These are phyloP conservation scores for Illadopsis cleaveri DNA, from an alignment of 2,113 vertebrate species.

Conservation along the genomic window DNA sequence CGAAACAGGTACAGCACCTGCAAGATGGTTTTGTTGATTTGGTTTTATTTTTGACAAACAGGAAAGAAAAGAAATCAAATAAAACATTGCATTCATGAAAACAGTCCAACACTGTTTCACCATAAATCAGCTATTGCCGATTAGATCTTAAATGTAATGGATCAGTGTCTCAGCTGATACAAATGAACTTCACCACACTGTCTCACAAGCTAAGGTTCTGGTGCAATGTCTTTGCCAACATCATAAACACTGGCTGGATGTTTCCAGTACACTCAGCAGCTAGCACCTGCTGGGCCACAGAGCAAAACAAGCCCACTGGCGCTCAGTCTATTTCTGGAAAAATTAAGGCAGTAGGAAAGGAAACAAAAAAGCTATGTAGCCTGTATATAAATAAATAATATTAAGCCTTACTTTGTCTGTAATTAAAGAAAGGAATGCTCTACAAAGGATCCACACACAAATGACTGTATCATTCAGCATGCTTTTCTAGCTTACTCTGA, in stretches of 20 bases:
- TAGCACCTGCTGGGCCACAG: not conserved
- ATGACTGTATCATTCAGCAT: not conserved
- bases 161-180: not conserved
- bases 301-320: not conserved
- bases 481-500: not conserved
- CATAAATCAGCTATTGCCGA: not conserved
- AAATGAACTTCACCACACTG: not conserved
- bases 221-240: not conserved
- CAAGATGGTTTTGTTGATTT: not conserved
- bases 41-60: not conserved
- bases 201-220: not conserved
- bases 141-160: not conserved
- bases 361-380: not conserved
- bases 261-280: not conserved
- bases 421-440: not conserved
- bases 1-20: not conserved
- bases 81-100: not conserved
- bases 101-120: not conserved
- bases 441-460: not conserved
- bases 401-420: not conserved
- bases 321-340: not conserved
- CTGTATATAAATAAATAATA: not conserved
- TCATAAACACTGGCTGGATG: not conserved
- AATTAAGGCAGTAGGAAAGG: not conserved
- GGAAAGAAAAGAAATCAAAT: not conserved